Evolutionary conservation across 2,888 invertebrate species (phyloP).

Genomic region (Cheilosia urbana): DNA sequence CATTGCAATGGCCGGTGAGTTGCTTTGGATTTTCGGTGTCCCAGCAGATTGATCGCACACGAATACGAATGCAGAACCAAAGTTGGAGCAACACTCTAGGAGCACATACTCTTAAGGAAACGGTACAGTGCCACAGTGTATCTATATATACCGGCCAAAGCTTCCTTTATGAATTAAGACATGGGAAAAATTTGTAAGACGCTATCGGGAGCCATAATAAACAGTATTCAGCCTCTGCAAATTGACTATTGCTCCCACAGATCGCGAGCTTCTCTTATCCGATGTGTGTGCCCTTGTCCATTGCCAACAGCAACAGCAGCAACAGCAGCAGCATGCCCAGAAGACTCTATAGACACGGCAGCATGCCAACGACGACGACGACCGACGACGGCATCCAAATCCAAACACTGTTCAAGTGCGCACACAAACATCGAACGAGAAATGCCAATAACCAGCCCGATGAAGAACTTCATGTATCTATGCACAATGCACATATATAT

Average conservation of each 20-base stretch:
- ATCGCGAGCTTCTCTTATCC: constrained; percentile 77
- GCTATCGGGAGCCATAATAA: constrained; percentile 75
- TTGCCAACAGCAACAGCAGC: constrained; percentile 55
- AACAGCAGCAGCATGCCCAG: constrained; percentile 55
- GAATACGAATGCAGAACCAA: constrained; percentile 15
- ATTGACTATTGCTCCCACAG: constrained; percentile 76
- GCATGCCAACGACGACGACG: constrained; percentile 56
- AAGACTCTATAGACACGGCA: constrained; percentile 68
- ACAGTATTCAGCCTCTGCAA: constrained; percentile 76
- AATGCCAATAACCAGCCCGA: constrained; percentile 38
- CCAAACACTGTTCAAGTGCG: constrained; percentile 59
- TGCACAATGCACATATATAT: constrained; percentile 42
- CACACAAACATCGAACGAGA: constrained; percentile 59
- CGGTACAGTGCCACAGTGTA: constrained; percentile 12
- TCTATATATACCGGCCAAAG: constrained; percentile 39
- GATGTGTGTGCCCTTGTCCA: constrained; percentile 78
- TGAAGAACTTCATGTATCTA: constrained; percentile 51
- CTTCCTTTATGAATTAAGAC: constrained; percentile 77
- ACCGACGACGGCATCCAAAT: constrained; percentile 44
- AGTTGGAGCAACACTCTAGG: constrained; percentile 19
- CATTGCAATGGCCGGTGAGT: constrained; percentile 34
- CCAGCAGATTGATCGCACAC: constrained; percentile 66
- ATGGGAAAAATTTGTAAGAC: constrained; percentile 77
- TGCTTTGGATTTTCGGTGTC: constrained; percentile 44
- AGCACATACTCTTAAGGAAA: neutral